Percentiles rank a stretch among this genome's conserved stretches.
Conservation (phyloP, 2,888 invertebrate species). For the Pterobdella sp. region DNA sequence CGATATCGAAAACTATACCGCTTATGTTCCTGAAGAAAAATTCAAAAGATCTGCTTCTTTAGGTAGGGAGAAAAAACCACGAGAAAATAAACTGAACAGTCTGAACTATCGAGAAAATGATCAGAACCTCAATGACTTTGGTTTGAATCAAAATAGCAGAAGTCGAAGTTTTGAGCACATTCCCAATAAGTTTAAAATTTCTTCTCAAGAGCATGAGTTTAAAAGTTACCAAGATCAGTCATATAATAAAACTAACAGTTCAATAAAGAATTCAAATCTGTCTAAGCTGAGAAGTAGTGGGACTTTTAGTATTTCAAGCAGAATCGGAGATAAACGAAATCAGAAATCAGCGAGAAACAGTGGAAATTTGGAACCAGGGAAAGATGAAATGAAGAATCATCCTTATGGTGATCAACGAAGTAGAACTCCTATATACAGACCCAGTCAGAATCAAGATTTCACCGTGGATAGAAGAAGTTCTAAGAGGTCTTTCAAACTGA, state of each 20-base stretch:
- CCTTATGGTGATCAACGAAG: constrained; percentile 10
- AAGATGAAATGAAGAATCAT: neutral
- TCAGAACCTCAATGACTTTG: too few relatives aligned
- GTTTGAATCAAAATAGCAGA: neutral
- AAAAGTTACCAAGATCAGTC: neutral
- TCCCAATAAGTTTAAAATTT: neutral
- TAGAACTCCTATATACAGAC: constrained; percentile 21
- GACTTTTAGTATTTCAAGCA: neutral
- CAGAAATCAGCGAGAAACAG: neutral
- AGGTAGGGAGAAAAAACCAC: neutral
- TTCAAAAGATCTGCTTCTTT: constrained; percentile 2
- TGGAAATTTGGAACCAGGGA: neutral
- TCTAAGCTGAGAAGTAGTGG: neutral
- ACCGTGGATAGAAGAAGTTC: constrained; percentile 5
- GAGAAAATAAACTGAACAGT: neutral
- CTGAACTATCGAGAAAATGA: too few relatives aligned
- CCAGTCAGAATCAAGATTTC: constrained; percentile 2
- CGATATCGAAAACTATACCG: neutral
- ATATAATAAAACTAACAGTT: neutral
- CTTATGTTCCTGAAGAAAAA: neutral
- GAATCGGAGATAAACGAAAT: neutral
- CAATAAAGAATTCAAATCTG: too few relatives aligned
- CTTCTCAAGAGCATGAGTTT: neutral
- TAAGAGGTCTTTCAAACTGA: neutral
- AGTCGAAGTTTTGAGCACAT: constrained; percentile 12